Percentiles rank a stretch among this genome's conserved stretches.
These are phyloP conservation scores for Drosophila siamana DNA, from an alignment of 2,888 invertebrate species.

Conservation along the genomic window DNA sequence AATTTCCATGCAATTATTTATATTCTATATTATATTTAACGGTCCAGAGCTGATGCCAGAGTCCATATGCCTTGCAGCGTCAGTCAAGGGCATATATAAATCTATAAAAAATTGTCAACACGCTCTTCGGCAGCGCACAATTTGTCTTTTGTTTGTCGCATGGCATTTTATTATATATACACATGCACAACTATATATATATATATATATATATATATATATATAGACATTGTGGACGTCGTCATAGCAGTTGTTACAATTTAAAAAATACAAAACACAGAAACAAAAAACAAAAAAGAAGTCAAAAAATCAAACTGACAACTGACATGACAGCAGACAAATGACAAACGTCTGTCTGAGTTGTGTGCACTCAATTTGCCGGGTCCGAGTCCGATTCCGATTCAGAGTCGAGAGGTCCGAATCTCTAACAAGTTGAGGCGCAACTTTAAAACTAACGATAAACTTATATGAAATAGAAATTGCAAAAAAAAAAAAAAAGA, in stretches of 20 bases:
- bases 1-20: neutral
- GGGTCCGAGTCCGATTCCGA: slow-evolving; percentile 23
- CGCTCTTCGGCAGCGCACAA: slow-evolving; percentile 49
- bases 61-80: slow-evolving; percentile 27
- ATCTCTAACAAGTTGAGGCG: slow-evolving; percentile 54
- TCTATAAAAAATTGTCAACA: slow-evolving; percentile 71
- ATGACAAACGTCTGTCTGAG: slow-evolving; percentile 74
- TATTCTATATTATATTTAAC: neutral
- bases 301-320: slow-evolving; percentile 80
- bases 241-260: slow-evolving; percentile 69
- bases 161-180: slow-evolving; percentile 47
- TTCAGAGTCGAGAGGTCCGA: slow-evolving; percentile 16
- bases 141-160: slow-evolving; percentile 65
- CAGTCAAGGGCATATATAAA: slow-evolving; percentile 32
- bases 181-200: slow-evolving; percentile 8
- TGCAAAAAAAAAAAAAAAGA: neutral
- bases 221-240: slow-evolving; percentile 36
- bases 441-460: slow-evolving; percentile 48
- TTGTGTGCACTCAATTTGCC: slow-evolving; percentile 72
- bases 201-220: slow-evolving; percentile 29
- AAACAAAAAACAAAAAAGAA: slow-evolving; percentile 35
- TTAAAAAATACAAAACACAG: slow-evolving; percentile 46
- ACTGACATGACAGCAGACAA: slow-evolving; percentile 82
- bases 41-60: neutral
- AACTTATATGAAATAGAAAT: slow-evolving; percentile 48